A percentile compares a stretch with the other conserved stretches of the same genome.
These are phyloP conservation scores for Carcharodon carcharias DNA, from an alignment of 2,797 vertebrate species.

Conservation along the genomic window DNA sequence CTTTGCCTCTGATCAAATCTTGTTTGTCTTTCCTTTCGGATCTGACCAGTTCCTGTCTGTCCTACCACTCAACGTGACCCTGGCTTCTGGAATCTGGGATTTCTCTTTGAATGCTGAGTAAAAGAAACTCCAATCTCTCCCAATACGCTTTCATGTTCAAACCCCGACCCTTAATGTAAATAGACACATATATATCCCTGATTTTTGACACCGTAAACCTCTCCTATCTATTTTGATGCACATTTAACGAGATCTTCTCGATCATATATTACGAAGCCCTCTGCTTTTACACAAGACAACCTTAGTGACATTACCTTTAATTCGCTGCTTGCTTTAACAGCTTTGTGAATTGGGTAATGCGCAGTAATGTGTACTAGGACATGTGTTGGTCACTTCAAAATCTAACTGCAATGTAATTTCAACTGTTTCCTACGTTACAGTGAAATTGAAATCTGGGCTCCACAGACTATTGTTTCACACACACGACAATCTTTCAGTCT, in stretches of 20 bases:
- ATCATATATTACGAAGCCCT: background rate
- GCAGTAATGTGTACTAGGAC: no score
- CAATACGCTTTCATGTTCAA: background rate
- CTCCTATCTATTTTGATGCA: background rate
- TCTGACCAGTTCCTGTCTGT: background rate
- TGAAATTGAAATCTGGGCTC: background rate
- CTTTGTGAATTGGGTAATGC: background rate
- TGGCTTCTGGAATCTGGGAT: background rate
- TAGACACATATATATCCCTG: background rate
- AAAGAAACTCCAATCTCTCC: background rate
- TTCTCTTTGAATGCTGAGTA: background rate
- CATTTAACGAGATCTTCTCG: background rate
- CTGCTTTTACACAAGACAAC: background rate
- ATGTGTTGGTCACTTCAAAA: background rate
- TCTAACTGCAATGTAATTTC: background rate
- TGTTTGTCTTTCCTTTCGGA: background rate
- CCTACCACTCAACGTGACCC: background rate
- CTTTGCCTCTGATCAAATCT: background rate
- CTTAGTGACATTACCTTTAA: background rate
- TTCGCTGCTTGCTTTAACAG: background rate
- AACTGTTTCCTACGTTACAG: background rate
- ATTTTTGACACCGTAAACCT: background rate
- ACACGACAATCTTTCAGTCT: background rate
- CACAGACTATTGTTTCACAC: background rate
- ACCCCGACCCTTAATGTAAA: background rate